Conservation (phyloP, 2,113 vertebrate species). For the Theropithecus gelada region DNA sequence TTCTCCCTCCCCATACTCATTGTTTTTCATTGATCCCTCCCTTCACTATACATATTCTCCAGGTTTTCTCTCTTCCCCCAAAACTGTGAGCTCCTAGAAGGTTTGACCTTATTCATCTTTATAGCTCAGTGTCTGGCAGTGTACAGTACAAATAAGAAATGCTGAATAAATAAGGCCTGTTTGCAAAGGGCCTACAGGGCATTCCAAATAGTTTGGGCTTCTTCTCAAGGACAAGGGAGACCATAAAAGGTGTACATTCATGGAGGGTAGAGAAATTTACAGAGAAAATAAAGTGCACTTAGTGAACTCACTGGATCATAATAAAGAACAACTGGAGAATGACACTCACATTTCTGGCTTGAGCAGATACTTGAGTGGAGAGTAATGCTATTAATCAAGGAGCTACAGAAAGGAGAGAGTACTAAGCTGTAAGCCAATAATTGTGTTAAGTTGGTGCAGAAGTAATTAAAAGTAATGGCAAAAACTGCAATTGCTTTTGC, state of each 20-base stretch:
- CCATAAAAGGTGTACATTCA: neutral
- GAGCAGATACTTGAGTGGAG: neutral
- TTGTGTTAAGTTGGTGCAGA: neutral
- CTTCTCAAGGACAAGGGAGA: slow-evolving; percentile 39
- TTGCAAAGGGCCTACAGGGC: neutral
- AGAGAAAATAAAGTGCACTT: slow-evolving; percentile 11
- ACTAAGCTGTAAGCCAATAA: slow-evolving; percentile 33
- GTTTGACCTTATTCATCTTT: slow-evolving; percentile 25
- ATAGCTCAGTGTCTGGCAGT: neutral
- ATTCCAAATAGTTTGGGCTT: slow-evolving; percentile 9
- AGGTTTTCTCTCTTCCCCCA: neutral
- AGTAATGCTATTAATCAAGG: slow-evolving; percentile 19
- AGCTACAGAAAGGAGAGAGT: neutral
- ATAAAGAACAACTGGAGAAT: slow-evolving; percentile 22
- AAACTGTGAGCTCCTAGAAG: slow-evolving; percentile 19
- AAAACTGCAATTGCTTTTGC: no score
- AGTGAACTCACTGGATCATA: neutral
- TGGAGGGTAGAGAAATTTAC: neutral
- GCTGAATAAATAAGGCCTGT: neutral
- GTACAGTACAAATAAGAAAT: slow-evolving; percentile 3
- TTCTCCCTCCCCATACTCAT: neutral
- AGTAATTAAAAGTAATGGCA: no score
- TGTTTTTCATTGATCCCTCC: neutral
- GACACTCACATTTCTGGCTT: slow-evolving; percentile 24
- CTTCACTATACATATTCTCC: neutral